A percentile compares a stretch with the other conserved stretches of the same genome.
These are phyloP conservation scores for Ptychadena robeensis DNA, from an alignment of 2,797 vertebrate genomes.

Conservation along the genomic window DNA sequence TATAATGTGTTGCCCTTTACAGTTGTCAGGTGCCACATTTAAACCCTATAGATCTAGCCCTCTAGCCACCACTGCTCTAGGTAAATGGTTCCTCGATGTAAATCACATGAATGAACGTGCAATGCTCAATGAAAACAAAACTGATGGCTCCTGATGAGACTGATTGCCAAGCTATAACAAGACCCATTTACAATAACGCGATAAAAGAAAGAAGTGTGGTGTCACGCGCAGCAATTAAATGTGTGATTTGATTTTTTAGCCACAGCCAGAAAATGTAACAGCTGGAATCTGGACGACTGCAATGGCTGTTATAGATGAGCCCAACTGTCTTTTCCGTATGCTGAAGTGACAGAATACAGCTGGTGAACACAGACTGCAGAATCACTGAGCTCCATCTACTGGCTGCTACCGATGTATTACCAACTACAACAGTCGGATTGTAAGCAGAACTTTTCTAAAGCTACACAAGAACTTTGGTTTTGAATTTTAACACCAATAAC, in stretches of 20 bases:
- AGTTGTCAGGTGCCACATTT: too few species aligned
- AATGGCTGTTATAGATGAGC: background rate
- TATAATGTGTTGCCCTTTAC: too few species aligned
- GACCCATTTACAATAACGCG: background rate
- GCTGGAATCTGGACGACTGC: background rate
- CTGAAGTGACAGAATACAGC: background rate
- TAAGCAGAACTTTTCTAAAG: too few species aligned
- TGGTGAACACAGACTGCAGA: background rate
- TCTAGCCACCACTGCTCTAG: too few species aligned
- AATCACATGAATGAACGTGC: too few species aligned
- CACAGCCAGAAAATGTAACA: background rate
- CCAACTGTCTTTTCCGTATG: background rate
- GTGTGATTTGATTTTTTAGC: background rate
- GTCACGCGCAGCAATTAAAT: background rate
- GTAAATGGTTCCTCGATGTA: constrained; percentile 3
- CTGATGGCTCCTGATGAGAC: background rate
- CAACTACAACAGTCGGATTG: too few species aligned
- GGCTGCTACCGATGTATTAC: background rate
- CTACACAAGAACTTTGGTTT: too few species aligned
- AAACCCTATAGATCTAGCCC: too few species aligned
- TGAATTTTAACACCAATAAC: too few species aligned
- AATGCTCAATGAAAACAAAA: too few species aligned
- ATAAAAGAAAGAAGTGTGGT: background rate
- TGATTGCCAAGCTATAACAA: background rate
- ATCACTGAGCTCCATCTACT: background rate